Evolutionary conservation across 2,113 vertebrate species (phyloP), one percentile per base, ranked within the genome.

Genomic region (Amazona guildingii): DNA sequence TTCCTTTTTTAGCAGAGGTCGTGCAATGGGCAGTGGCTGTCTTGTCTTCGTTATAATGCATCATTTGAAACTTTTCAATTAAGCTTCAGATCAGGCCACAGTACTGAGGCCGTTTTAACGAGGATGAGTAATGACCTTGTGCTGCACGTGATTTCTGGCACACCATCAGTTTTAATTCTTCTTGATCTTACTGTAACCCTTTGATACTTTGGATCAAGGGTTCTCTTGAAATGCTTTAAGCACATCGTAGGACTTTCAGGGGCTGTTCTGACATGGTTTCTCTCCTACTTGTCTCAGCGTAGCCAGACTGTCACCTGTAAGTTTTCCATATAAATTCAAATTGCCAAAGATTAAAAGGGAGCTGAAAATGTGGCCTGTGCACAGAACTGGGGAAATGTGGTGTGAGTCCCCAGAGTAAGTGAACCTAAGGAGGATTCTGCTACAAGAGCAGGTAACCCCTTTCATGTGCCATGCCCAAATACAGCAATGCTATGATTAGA

Each of bases 91-190:
- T 98, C 98, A 97, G 96, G 97, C 95, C 97, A 97, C 91, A 94
- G 97, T 97, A 97, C 96, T 97, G 97, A 98, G 96, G 95, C 96
- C 66, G 79, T 95, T 98, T 98, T 98, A 98, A 98, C 96, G 90
- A 98, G 98, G 92, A 95, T 94, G 95, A 98, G 97, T 98, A 98
- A 98, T 98, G 97, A 97, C 97, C 97, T 98, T 98, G 98, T 97
- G 89, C 95, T 96, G 97, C 98, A 98, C 97, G 95, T 98, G 98
- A 97, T 97, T 97, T 95, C 97, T 98, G 97, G 98, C 97, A 97
- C 97, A 95, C 97, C 98, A 97, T 98, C 98, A 97, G 94, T 97
- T 98, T 98, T 98, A 98, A 98, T 98, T 98, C 98, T 98, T 98
- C 98, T 98, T 98, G 97, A 98, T 98, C 97, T 98, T 97, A 92